Percentiles rank a stretch among this genome's conserved stretches.
phyloP scores from a whole-genome alignment of 2,888 invertebrate species.

The Phragmatobia fuliginosa region DNA sequence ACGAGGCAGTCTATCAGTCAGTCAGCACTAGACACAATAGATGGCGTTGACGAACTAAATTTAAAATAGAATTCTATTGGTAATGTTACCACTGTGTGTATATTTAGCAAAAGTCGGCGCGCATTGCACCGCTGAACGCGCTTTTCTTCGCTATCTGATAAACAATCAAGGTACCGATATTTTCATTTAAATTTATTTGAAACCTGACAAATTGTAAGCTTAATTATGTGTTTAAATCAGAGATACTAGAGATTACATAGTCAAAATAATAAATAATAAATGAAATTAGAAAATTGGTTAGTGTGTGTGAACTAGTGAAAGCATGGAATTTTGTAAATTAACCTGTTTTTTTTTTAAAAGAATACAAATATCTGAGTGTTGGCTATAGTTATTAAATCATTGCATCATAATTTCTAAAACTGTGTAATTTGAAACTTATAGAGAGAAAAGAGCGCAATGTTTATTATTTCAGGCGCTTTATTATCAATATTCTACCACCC shows the following conservation, averaged over 20 bases:
- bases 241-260: neutral
- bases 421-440: neutral
- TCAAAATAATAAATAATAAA: neutral
- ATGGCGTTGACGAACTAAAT: constrained; percentile 31
- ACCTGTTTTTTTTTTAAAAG: neutral
- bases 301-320: neutral
- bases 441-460: neutral
- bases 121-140: constrained; percentile 41
- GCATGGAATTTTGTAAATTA: neutral
- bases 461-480: too few relatives aligned
- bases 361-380: neutral
- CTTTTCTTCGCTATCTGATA: constrained; percentile 10
- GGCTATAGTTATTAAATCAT: neutral
- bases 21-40: constrained; percentile 20
- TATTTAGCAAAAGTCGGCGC: constrained; percentile 58
- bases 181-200: neutral
- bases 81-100: constrained; percentile 55
- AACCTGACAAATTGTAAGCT: neutral
- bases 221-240: neutral
- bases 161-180: constrained; percentile 1
- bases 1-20: too few relatives aligned
- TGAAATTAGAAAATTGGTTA: too few relatives aligned
- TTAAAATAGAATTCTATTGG: constrained; percentile 49
- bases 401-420: neutral
- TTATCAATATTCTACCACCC: too few relatives aligned